These are phyloP conservation scores for Lycia hirtaria DNA, from an alignment of 2,888 invertebrate species.

Conservation along the genomic window DNA sequence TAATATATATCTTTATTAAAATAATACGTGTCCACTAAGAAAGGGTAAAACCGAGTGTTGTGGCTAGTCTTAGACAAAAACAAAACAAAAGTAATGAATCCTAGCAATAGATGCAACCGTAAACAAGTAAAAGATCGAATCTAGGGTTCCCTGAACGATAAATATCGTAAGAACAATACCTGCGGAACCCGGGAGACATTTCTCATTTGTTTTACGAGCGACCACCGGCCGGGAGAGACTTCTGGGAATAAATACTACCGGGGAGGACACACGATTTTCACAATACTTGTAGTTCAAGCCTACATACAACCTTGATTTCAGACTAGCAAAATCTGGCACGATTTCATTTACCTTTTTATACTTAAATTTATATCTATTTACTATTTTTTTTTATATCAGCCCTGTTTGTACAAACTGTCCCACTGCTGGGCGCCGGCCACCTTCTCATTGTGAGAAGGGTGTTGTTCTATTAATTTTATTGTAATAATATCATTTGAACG, in stretches of 20 bases:
- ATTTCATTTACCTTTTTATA: no score
- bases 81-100: not conserved
- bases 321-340: no score
- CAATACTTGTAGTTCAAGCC: constrained; percentile 10
- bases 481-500: no score
- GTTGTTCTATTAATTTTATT: no score
- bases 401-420: no score
- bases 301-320: not conserved
- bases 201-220: constrained; percentile 55
- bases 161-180: constrained; percentile 38
- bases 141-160: constrained; percentile 35
- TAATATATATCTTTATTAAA: no score
- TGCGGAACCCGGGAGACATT: constrained; percentile 40
- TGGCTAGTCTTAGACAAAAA: not conserved
- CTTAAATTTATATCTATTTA: no score
- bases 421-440: no score
- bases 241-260: constrained; percentile 42
- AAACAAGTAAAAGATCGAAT: constrained; percentile 31
- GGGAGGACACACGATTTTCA: constrained; percentile 1
- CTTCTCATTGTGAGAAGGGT: no score
- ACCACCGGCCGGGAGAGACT: constrained; percentile 37
- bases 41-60: no score
- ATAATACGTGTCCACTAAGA: no score
- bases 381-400: no score
- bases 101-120: constrained; percentile 11